Evolutionary conservation across 2,113 vertebrate species (phyloP).

Genomic region (Bombycilla garrulus): DNA sequence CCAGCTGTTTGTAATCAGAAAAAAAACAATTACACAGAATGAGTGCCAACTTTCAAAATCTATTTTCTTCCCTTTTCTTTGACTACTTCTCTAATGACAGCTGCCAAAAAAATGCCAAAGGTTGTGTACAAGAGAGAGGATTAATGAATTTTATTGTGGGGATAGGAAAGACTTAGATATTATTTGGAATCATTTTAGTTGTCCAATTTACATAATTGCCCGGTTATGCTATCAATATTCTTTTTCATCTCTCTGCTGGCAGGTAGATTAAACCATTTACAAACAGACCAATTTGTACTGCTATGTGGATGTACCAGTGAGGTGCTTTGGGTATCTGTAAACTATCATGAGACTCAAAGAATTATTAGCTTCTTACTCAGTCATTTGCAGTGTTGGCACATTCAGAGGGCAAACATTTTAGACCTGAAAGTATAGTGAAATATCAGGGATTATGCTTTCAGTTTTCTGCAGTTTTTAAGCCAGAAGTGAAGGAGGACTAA

Average conservation of each 20-base stretch:
- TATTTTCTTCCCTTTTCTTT: neutral
- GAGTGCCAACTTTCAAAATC: neutral
- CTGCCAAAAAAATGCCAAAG: neutral
- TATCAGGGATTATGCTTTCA: neutral
- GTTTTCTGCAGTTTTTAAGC: neutral
- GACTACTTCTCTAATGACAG: neutral
- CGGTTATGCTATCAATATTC: constrained; percentile 20
- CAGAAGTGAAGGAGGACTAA: neutral
- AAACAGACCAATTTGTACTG: neutral
- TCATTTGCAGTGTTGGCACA: neutral
- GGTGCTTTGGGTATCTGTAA: neutral
- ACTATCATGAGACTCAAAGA: neutral
- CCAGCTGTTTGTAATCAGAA: neutral
- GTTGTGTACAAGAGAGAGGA: neutral
- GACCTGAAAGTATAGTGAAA: neutral
- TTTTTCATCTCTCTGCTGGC: constrained; percentile 7
- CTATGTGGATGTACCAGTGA: neutral
- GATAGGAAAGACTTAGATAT: neutral
- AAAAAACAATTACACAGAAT: neutral
- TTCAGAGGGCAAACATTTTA: neutral
- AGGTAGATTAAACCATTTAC: constrained; percentile 23
- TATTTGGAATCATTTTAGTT: neutral
- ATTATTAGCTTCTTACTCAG: neutral
- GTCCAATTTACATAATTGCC: constrained; percentile 4
- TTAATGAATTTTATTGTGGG: neutral